Conservation (phyloP, 2,113 vertebrate species). For the Nerophis lumbriciformis region DNA sequence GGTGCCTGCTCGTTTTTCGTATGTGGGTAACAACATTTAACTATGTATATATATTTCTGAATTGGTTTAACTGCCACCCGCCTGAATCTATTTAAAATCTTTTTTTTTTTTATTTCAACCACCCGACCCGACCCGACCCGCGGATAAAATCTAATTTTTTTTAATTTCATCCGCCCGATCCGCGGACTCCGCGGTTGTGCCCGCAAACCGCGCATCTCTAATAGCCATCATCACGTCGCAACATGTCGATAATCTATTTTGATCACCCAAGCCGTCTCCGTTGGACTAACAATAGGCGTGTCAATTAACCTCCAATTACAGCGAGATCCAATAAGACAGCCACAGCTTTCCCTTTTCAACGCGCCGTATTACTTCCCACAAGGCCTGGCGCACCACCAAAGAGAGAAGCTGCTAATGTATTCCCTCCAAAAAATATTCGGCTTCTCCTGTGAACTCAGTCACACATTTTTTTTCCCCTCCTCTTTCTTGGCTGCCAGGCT, state of each 20-base stretch:
- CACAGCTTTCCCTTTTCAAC: conserved; percentile 35
- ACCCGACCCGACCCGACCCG: too few relatives aligned
- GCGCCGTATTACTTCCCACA: conserved; percentile 52
- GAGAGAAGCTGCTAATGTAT: conserved; percentile 44
- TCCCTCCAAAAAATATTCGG: conserved; percentile 31
- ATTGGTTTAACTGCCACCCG: too few relatives aligned
- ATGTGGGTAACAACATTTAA: too few relatives aligned
- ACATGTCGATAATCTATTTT: neutral
- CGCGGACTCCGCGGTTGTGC: too few relatives aligned
- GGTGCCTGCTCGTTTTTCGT: too few relatives aligned
- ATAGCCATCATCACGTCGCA: neutral
- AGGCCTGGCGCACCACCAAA: conserved; percentile 37
- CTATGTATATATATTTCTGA: too few relatives aligned
- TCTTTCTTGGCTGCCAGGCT: conserved; percentile 3
- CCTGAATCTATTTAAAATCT: too few relatives aligned
- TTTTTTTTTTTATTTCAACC: too few relatives aligned
- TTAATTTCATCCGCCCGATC: too few relatives aligned
- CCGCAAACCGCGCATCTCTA: too few relatives aligned
- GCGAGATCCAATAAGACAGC: conserved; percentile 36
- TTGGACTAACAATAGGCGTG: neutral
- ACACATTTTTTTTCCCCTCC: neutral
- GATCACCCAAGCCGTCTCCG: neutral
- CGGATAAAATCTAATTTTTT: too few relatives aligned
- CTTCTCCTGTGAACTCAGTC: conserved; percentile 18
- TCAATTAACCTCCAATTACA: conserved; percentile 59